Conservation (phyloP, 2,113 vertebrate genomes). For the Erythrolamprus reginae region DNA sequence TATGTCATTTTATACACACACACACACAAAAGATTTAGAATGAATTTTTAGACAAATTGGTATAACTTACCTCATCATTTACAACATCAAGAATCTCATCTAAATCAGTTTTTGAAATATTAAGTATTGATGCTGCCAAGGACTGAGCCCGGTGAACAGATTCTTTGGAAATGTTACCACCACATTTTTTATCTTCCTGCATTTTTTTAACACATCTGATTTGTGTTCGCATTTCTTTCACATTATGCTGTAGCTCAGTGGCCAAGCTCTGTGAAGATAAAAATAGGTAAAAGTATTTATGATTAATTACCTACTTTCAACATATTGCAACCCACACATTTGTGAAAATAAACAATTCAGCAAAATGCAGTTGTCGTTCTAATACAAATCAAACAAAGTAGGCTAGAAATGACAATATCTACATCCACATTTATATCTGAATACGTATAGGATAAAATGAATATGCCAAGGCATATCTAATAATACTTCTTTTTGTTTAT, state of each 20-base stretch:
- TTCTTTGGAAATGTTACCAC: constrained; percentile 67
- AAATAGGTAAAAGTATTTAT: not conserved
- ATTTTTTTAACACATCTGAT: constrained; percentile 74
- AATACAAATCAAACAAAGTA: not conserved
- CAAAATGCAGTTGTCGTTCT: not conserved
- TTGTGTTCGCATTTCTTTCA: constrained; percentile 73
- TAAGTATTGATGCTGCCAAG: constrained; percentile 87
- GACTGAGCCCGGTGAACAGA: constrained; percentile 82
- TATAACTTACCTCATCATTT: constrained; percentile 73
- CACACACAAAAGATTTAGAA: not conserved
- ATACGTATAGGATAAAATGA: not conserved
- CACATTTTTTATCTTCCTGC: constrained; percentile 35
- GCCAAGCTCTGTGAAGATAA: constrained; percentile 69
- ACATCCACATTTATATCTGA: not conserved
- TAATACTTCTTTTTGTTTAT: not conserved
- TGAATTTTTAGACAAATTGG: not conserved
- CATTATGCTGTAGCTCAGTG: constrained; percentile 75
- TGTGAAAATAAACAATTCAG: not conserved
- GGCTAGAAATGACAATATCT: not conserved
- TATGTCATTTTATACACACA: not conserved
- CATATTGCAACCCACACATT: not conserved
- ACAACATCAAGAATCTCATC: constrained; percentile 82
- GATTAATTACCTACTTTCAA: not conserved
- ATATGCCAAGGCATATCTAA: not conserved
- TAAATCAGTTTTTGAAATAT: constrained; percentile 84